phyloP scores from a whole-genome alignment of 2,888 invertebrate genomes.

The Salpingus planirostris region DNA sequence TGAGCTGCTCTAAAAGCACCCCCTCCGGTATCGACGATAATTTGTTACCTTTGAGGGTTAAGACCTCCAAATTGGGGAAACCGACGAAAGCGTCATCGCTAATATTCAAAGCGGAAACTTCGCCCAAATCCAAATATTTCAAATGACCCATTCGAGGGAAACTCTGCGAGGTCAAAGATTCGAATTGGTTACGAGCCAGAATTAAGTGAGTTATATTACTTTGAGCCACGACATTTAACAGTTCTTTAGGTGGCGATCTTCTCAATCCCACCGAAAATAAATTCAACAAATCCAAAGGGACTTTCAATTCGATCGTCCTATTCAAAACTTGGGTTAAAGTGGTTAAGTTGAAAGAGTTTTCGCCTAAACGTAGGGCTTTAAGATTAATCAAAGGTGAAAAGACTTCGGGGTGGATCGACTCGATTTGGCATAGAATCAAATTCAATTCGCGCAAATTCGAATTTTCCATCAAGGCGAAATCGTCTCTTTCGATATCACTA shows the following conservation, averaged over 20 bases:
- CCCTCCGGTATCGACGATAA: constrained; percentile 46
- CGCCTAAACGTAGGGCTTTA: constrained; percentile 43
- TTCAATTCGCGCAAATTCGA: constrained; percentile 42
- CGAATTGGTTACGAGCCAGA: constrained; percentile 49
- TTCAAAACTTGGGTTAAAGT: constrained; percentile 41
- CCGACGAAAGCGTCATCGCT: constrained; percentile 44
- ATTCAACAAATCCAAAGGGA: constrained; percentile 44
- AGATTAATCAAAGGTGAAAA: constrained; percentile 44
- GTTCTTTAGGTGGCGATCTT: constrained; percentile 41
- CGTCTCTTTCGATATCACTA: constrained; percentile 38
- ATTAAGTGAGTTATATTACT: constrained; percentile 45
- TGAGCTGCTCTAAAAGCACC: constrained; percentile 43
- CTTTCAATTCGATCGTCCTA: constrained; percentile 33
- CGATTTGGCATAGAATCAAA: constrained; percentile 47
- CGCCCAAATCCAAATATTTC: constrained; percentile 47
- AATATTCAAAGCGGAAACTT: constrained; percentile 44
- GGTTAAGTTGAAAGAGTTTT: constrained; percentile 45
- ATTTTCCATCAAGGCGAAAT: constrained; percentile 44
- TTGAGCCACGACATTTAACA: constrained; percentile 45
- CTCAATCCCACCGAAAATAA: constrained; percentile 48
- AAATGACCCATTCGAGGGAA: constrained; percentile 51
- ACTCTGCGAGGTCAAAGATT: constrained; percentile 42
- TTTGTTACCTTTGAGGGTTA: constrained; percentile 47
- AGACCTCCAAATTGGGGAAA: constrained; percentile 46
- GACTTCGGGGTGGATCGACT: constrained; percentile 45